Base-by-base conservation (phyloP, 2,113 vertebrate species). In the Illadopsis cleaveri region DNA sequence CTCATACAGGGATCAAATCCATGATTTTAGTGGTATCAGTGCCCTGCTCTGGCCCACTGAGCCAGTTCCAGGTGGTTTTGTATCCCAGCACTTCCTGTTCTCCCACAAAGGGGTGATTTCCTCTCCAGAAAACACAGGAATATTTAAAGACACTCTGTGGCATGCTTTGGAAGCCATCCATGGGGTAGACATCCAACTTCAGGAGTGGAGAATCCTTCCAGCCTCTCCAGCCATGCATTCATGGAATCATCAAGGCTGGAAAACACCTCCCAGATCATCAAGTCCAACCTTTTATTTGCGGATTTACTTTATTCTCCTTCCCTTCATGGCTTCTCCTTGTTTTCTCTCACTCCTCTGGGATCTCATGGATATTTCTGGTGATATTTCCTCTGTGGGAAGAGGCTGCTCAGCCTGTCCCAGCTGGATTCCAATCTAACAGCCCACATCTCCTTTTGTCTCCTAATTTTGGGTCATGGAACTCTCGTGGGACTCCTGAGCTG, bases 401-500 rank as follows among this genome's bases (percentile, higher is more conserved):
- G 33, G 54, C 51, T 78, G 56, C 69, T 80, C 53, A 60, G 53
- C 45, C 42, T 62, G 45, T 82, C 87, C 58, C 85, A 64, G 38
- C 22, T 77, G 90, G 70, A 47, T 35, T 64, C 50, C 10, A 47
- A 22, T 70, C 42, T 23, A 47, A 80, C 68, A 42, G 60, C 64
- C 53, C 51, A 45, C 38, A 54, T 80, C 54, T 72, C 76, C 54
- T 83, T 85, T 88, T 86, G 79, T 88, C 38, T 84, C 68, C 60
- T 54, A 62, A 80, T 88, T 97, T 88, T 92, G 75, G 90, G 79
- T 82, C 88, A 45, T 5, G 9, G 15, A 91, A 73, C 44, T 38
- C 75, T 77, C 22, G 21, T 78, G 89, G 75, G 85, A 62, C 33
- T 92, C 78, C 73, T 19, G 14, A 68, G 90, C 64, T 93, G 44